phyloP scores from a whole-genome alignment of 2,113 vertebrate species.

The Uria aalge region DNA sequence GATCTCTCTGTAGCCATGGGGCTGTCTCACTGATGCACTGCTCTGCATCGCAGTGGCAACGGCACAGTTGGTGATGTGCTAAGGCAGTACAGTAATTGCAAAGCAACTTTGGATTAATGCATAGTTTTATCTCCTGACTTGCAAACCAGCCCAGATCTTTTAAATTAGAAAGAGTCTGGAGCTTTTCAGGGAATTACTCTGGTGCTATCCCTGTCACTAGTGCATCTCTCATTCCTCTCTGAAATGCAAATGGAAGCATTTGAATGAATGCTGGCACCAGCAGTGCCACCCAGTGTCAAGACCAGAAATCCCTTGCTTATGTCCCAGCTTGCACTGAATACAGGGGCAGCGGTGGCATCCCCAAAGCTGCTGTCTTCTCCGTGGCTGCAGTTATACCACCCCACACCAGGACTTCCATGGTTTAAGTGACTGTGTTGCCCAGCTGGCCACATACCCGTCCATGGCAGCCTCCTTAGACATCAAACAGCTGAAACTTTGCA shows the following conservation, averaged over 20 bases:
- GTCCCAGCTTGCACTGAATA: not conserved
- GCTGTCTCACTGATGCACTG: not conserved
- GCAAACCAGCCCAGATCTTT: not conserved
- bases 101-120: not conserved
- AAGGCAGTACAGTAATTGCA: not conserved
- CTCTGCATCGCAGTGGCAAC: not conserved
- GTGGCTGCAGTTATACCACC: not conserved
- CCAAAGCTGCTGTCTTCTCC: not conserved
- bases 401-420: not conserved
- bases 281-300: not conserved
- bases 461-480: not conserved
- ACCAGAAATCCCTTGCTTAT: not conserved
- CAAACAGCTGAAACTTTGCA: not conserved
- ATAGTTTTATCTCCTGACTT: not conserved
- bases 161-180: not conserved
- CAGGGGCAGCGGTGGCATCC: fast-evolving
- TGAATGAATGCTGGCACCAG: not conserved
- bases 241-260: not conserved
- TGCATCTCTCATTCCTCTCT: not conserved
- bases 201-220: not conserved
- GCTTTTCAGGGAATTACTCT: not conserved
- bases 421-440: not conserved
- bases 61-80: fast-evolving
- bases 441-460: not conserved
- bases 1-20: not conserved